Conservation (phyloP, 2,113 vertebrate species). For the Phylloscopus trochiloides region DNA sequence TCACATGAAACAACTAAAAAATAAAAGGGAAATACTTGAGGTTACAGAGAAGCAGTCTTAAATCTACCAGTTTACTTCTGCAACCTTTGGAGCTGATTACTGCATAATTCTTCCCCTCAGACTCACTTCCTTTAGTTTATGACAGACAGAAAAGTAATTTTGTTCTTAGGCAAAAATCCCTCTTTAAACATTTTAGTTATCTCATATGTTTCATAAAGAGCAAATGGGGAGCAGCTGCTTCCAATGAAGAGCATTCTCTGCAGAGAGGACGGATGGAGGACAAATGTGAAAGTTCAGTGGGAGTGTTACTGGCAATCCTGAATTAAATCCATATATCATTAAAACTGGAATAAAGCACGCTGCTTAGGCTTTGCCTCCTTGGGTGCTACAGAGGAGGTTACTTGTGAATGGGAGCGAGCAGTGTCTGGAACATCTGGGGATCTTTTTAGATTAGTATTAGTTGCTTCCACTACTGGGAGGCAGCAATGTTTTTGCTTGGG, state of each 20-base stretch:
- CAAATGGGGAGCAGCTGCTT: slow-evolving; percentile 21
- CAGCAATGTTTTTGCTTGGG: neutral
- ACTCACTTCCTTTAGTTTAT: slow-evolving; percentile 14
- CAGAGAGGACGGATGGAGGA: neutral
- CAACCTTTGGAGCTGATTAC: neutral
- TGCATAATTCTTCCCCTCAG: neutral
- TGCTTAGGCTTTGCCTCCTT: neutral
- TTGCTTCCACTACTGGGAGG: neutral
- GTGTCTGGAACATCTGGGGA: neutral
- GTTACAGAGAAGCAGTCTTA: neutral
- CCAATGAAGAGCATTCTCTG: neutral
- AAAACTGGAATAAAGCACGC: neutral
- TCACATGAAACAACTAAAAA: neutral
- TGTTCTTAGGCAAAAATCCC: slow-evolving; percentile 37
- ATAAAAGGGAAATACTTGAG: neutral
- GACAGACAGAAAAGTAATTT: slow-evolving; percentile 32
- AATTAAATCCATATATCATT: slow-evolving; percentile 24
- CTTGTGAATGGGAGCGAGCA: neutral
- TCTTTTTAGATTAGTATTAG: neutral
- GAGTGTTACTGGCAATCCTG: neutral
- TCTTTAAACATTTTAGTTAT: slow-evolving; percentile 37
- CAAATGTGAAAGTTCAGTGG: slow-evolving; percentile 42
- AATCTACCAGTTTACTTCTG: neutral
- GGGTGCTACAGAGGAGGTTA: neutral
- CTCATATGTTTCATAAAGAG: slow-evolving; percentile 32